Conservation (phyloP, 2,888 invertebrate genomes). For the Agrypnus murinus region DNA sequence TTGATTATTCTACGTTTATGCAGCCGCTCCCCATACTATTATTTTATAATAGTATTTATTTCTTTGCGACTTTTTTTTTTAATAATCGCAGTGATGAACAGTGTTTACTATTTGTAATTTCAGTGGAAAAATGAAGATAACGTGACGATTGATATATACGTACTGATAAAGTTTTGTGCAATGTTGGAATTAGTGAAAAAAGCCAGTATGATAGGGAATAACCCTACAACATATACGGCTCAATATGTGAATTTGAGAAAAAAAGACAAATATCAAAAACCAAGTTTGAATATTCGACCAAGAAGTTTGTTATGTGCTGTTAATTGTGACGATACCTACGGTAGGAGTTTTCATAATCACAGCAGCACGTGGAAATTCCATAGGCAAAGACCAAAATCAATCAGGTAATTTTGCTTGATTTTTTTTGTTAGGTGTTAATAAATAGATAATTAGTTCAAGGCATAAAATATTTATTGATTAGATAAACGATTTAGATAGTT, state of each 20-base stretch:
- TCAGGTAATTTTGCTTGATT: slow-evolving; percentile 66
- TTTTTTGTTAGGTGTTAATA: not conserved
- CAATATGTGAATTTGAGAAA: slow-evolving; percentile 62
- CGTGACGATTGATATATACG: too few species aligned
- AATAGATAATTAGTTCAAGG: too few species aligned
- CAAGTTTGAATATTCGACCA: slow-evolving; percentile 62
- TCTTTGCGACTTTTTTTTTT: too few species aligned
- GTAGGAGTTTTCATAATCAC: slow-evolving; percentile 65
- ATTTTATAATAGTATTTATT: too few species aligned
- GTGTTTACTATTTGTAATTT: too few species aligned
- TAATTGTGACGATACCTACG: slow-evolving; percentile 63
- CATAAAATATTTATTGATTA: too few species aligned
- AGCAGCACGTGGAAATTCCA: slow-evolving; percentile 70
- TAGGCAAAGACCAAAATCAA: slow-evolving; percentile 67
- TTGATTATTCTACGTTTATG: slow-evolving; percentile 4
- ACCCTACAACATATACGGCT: slow-evolving; percentile 57
- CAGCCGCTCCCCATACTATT: slow-evolving; percentile 30
- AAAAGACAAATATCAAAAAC: slow-evolving; percentile 61
- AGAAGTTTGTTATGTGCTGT: slow-evolving; percentile 67
- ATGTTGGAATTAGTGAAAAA: slow-evolving; percentile 65
- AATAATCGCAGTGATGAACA: not conserved
- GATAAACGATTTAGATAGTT: too few species aligned
- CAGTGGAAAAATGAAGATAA: not conserved
- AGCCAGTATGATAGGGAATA: slow-evolving; percentile 59
- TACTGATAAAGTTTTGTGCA: not conserved